phyloP scores from a whole-genome alignment of 2,888 invertebrate species.

The Fragum sueziense region DNA sequence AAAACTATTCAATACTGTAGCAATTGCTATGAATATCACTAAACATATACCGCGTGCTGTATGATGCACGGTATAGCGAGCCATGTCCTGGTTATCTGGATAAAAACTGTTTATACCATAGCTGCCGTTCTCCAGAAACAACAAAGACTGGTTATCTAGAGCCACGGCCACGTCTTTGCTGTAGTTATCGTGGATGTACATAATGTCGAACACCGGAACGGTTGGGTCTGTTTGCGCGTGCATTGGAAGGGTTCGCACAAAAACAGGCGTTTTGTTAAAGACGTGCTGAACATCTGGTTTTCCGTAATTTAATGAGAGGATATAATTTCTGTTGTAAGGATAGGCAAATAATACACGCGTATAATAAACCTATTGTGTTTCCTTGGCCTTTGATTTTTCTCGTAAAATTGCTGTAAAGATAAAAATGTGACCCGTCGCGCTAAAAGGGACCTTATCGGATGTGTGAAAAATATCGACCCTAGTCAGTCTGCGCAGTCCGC shows the following conservation, averaged over 20 bases:
- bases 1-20: conserved; percentile 65
- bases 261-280: neutral
- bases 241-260: conserved; percentile 36
- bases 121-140: conserved; percentile 27
- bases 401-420: neutral
- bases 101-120: conserved; percentile 19
- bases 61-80: conserved; percentile 28
- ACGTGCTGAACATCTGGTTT: conserved; percentile 10
- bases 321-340: neutral
- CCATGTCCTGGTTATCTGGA: conserved; percentile 28
- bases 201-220: conserved; percentile 40
- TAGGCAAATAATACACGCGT: neutral
- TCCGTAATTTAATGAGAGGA: neutral
- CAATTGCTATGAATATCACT: conserved; percentile 64
- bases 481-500: no score
- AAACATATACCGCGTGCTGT: conserved; percentile 65
- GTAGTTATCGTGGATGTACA: conserved; percentile 43
- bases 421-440: no score
- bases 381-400: neutral
- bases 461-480: no score
- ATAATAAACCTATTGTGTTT: neutral
- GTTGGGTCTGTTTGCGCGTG: conserved; percentile 47
- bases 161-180: conserved; percentile 17
- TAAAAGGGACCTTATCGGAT: no score
- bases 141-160: conserved; percentile 16